Percentiles rank a stretch among this genome's conserved stretches.
Evolutionary conservation across 2,888 invertebrate species (phyloP).

Genomic region (Oscheius sp.): DNA sequence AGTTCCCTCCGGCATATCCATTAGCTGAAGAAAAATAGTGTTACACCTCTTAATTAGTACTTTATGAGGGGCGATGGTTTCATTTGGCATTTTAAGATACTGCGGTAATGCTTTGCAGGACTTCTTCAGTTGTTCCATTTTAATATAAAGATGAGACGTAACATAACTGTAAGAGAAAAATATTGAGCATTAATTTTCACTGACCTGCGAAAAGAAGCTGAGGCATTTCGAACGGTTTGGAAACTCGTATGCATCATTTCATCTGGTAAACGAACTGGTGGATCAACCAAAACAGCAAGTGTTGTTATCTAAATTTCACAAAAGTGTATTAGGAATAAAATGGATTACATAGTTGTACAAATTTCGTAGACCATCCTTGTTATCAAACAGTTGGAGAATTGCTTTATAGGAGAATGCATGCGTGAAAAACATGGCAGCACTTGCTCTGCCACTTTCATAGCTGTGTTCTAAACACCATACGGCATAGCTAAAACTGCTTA

Average conservation of each 20-base stretch:
- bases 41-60: constrained; percentile 29
- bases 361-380: constrained; percentile 90
- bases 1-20: constrained; percentile 82
- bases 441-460: constrained; percentile 95
- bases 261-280: constrained; percentile 80
- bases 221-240: constrained; percentile 90
- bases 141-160: constrained; percentile 87
- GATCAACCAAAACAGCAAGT: constrained; percentile 84
- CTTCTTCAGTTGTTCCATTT: constrained; percentile 79
- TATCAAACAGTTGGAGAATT: constrained; percentile 93
- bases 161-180: constrained; percentile 81
- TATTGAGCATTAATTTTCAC: not conserved
- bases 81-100: constrained; percentile 9
- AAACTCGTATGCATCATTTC: constrained; percentile 90
- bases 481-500: constrained; percentile 80
- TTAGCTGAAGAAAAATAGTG: constrained; percentile 73
- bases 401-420: constrained; percentile 83
- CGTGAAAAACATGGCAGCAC: constrained; percentile 97
- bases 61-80: constrained; percentile 40
- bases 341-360: constrained; percentile 87
- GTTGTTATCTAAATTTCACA: constrained; percentile 82
- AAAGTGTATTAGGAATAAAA: no score
- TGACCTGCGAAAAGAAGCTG: constrained; percentile 83
- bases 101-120: constrained; percentile 25
- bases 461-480: constrained; percentile 95